A percentile compares a stretch with the other conserved stretches of the same genome.
Conservation (phyloP, 2,888 invertebrate species). For the Gasteruption jaculator region DNA sequence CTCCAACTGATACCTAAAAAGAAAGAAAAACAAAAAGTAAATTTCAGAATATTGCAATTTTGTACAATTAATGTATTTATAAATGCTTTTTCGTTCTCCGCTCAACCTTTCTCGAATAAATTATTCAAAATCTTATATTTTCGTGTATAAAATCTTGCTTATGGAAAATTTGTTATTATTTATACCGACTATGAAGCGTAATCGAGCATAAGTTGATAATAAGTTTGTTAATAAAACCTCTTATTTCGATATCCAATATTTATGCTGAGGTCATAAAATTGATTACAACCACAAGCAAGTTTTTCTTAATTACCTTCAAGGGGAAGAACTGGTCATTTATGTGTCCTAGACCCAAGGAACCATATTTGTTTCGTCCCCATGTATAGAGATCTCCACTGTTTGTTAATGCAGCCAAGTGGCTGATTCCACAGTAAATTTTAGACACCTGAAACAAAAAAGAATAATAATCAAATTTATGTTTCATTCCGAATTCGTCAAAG, state of each 20-base stretch:
- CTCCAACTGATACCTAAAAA: conserved; percentile 66
- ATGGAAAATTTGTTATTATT: too few relatives aligned
- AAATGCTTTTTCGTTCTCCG: too few relatives aligned
- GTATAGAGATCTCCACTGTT: conserved; percentile 79
- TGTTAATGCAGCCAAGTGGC: conserved; percentile 77
- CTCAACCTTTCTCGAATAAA: too few relatives aligned
- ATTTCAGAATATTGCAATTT: too few relatives aligned
- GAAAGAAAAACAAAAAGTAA: conserved; percentile 2
- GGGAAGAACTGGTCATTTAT: conserved; percentile 84
- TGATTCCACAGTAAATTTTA: conserved; percentile 68
- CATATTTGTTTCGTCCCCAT: conserved; percentile 87
- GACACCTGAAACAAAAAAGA: conserved; percentile 37
- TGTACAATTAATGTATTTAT: too few relatives aligned
- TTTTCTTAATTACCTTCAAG: conserved; percentile 65
- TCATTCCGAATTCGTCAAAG: neutral
- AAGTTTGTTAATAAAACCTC: conserved; percentile 16
- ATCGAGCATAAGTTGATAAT: neutral
- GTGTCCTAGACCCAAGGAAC: conserved; percentile 80
- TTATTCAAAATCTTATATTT: too few relatives aligned
- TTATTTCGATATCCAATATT: too few relatives aligned
- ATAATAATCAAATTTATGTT: neutral
- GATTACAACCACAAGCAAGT: too few relatives aligned
- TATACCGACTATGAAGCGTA: too few relatives aligned
- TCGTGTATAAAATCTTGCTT: too few relatives aligned
- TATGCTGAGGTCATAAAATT: too few relatives aligned